These are phyloP conservation scores for Melanerpes formicivorus DNA, from an alignment of 2,113 vertebrate genomes.

Conservation along the genomic window DNA sequence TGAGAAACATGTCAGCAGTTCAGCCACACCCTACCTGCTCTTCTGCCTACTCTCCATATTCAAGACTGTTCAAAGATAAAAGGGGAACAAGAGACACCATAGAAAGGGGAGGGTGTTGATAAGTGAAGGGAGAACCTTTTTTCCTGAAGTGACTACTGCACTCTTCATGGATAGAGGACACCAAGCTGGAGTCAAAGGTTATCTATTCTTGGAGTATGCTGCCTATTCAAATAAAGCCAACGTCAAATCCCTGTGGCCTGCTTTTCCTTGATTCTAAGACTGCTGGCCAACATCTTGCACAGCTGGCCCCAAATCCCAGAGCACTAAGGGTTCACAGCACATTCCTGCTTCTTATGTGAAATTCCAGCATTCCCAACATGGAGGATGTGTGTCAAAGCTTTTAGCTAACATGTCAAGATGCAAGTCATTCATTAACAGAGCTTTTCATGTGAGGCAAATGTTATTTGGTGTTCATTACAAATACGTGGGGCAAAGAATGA, in stretches of 20 bases:
- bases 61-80: neutral
- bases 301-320: slow-evolving; percentile 25
- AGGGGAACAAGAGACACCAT: neutral
- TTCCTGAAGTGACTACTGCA: neutral
- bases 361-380: slow-evolving; percentile 5
- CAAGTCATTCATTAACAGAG: neutral
- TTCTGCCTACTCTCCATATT: neutral
- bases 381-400: neutral
- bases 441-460: neutral
- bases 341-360: neutral
- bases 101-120: neutral
- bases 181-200: slow-evolving; percentile 57
- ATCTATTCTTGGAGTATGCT: slow-evolving; percentile 27
- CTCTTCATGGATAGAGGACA: neutral
- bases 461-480: neutral
- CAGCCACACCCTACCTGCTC: neutral
- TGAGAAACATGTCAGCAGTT: neutral
- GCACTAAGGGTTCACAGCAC: neutral
- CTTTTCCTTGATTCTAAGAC: slow-evolving; percentile 13
- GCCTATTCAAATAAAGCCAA: neutral
- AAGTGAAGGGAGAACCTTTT: neutral
- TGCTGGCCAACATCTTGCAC: slow-evolving; percentile 29
- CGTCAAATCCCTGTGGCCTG: slow-evolving; percentile 27
- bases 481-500: neutral
- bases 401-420: neutral